Percentiles rank a stretch among this genome's conserved stretches.
Conservation (phyloP, 2,888 invertebrate genomes). For the Pseudococcus jackbeardsleyi region DNA sequence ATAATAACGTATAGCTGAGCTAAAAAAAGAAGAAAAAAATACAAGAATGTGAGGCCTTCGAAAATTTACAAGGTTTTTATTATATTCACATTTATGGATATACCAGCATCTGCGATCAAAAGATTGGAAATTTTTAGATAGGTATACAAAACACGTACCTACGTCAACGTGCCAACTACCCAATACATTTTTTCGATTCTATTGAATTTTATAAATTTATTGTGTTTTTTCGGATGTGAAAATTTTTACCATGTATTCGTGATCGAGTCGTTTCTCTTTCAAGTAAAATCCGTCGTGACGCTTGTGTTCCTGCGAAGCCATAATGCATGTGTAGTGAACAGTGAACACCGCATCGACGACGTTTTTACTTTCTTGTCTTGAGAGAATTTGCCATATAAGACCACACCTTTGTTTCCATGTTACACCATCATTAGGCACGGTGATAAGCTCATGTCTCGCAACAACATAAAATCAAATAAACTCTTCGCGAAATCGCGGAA, state of each 20-base stretch:
- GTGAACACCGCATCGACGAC: not conserved
- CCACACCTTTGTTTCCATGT: conserved; percentile 13
- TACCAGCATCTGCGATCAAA: not conserved
- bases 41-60: conserved; percentile 43
- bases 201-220: conserved; percentile 14
- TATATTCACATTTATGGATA: conserved; percentile 25
- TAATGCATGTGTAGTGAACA: not conserved
- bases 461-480: conserved; percentile 9
- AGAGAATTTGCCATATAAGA: not conserved
- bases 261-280: not conserved
- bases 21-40: conserved; percentile 25
- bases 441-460: conserved; percentile 17
- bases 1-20: not conserved
- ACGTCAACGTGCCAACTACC: not conserved
- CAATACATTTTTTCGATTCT: not conserved
- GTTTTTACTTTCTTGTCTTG: conserved; percentile 10
- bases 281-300: not conserved
- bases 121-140: conserved; percentile 8
- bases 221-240: not conserved
- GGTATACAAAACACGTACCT: not conserved
- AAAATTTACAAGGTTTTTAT: conserved; percentile 34
- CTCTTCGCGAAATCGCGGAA: conserved; percentile 21
- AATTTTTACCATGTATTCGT: not conserved
- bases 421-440: conserved; percentile 23
- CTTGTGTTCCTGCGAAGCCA: not conserved